Evolutionary conservation across 2,888 invertebrate genomes (phyloP), one percentile per base, ranked within the genome.

Genomic region (Girardia tigrina): DNA sequence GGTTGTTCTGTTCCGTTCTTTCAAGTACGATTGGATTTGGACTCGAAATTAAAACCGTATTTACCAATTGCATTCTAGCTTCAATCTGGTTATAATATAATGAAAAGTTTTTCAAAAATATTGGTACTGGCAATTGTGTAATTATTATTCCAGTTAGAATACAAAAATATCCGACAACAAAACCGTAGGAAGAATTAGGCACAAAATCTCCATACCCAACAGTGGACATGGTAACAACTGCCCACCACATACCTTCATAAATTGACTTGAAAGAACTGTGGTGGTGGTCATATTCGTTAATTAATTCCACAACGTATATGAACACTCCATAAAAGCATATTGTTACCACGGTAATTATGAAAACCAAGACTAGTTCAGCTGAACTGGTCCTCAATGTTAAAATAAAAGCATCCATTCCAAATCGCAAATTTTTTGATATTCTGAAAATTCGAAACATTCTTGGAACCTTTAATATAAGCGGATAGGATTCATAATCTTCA

Each of bases 61-160:
- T 56, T 4, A 56, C n/a, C 2, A 56, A n/a, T 56, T 56, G n/a
- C 56, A 56, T 56, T 56, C 56, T 56, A 8, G 56, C 56, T n/a
- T 56, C 56, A 12, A 56, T 56, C 23, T 56, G 56, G n/a, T 56
- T 56, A 56, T 56, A 56, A 56, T 12, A 56, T 23, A n/a, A 12
- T 56, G 56, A 56, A n/a, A 56, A 56, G n/a, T 56, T 56, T 23
- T 56, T 56, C n/a, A 56, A 56, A n/a, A 56, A 56, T 8, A 56
- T 56, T n/a, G 56, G 56, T 23, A 56, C 56, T n/a, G 56, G 56
- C 56, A 56, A 56, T 56, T 56, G 56, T 12, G 56, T 56, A 56
- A 56, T 56, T 4, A 56, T 56, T 8, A 56, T 56, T n/a, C 56
- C 56, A 16, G 56, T 56, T 56, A 56, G 23, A 8, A 56, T 56